Evolutionary conservation across 2,113 vertebrate species (phyloP).

Genomic region (Potamarius usumacintae): DNA sequence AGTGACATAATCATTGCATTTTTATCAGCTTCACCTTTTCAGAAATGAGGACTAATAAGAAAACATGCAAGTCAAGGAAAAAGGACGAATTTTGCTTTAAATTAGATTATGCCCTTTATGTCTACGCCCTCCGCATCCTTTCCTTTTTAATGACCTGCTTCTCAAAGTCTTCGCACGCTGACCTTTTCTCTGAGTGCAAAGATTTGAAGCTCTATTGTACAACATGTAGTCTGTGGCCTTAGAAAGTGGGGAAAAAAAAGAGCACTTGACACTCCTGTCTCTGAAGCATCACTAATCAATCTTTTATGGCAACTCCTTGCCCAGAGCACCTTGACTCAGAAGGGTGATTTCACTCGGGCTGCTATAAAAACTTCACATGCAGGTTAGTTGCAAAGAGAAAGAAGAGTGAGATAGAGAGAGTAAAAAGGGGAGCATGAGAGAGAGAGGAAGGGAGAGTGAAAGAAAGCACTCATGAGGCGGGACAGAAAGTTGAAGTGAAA

Average conservation of each 20-base stretch:
- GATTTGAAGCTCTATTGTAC: constrained; percentile 61
- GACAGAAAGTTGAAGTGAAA: constrained; percentile 35
- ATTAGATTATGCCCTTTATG: constrained; percentile 11
- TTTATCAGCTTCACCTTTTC: not conserved
- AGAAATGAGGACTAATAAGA: not conserved
- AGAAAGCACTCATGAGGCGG: constrained; percentile 33
- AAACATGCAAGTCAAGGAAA: not conserved
- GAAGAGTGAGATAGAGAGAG: too few relatives aligned
- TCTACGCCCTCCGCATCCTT: not conserved
- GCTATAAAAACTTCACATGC: constrained; percentile 38
- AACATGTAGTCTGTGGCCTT: constrained; percentile 52
- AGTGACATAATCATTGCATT: not conserved
- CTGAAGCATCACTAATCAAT: constrained; percentile 69
- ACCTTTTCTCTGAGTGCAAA: constrained; percentile 30
- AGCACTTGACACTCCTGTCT: constrained; percentile 66
- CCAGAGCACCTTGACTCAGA: constrained; percentile 29
- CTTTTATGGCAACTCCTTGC: constrained; percentile 64
- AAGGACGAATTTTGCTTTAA: not conserved
- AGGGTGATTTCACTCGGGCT: constrained; percentile 41
- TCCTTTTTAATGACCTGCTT: constrained; percentile 9
- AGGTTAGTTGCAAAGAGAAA: constrained; percentile 18
- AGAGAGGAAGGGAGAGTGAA: constrained; percentile 18
- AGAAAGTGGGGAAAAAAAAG: constrained; percentile 47
- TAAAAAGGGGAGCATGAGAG: not conserved
- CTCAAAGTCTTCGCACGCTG: not conserved